Percentiles rank a stretch among this genome's conserved stretches.
Conservation (phyloP, 2,113 vertebrate species). For the Uria lomvia region DNA sequence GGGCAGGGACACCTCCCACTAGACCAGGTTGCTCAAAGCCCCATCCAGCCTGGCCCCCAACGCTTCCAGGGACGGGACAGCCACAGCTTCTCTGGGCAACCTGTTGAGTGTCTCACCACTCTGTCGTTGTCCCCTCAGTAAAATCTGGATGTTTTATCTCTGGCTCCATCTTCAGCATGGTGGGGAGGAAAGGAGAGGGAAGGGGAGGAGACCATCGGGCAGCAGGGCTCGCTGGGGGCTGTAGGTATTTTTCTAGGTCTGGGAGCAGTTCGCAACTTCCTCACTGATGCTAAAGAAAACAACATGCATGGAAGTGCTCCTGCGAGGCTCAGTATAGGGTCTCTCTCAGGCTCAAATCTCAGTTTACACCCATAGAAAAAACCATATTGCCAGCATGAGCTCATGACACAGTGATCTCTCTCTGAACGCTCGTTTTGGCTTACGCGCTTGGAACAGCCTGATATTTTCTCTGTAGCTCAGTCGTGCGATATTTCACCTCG, state of each 20-base stretch:
- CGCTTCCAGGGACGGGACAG: too few species aligned
- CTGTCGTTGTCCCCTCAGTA: not conserved
- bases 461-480: conserved; percentile 28
- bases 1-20: too few species aligned
- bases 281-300: not conserved
- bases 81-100: too few species aligned
- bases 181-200: not conserved
- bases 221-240: rapidly evolving
- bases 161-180: not conserved
- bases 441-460: not conserved
- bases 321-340: not conserved
- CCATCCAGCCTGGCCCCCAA: too few species aligned
- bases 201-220: not conserved
- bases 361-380: conserved; percentile 26
- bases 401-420: conserved; percentile 36
- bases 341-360: conserved; percentile 10
- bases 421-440: conserved; percentile 27
- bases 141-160: not conserved
- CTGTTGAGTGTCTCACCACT: too few species aligned
- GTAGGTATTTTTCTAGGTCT: not conserved
- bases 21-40: too few species aligned
- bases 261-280: not conserved
- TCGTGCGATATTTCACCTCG: conserved; percentile 18
- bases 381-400: conserved; percentile 21
- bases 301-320: not conserved